Base-by-base conservation (phyloP, 1,140 invertebrate species). In the Zaprionus davidi region DNA sequence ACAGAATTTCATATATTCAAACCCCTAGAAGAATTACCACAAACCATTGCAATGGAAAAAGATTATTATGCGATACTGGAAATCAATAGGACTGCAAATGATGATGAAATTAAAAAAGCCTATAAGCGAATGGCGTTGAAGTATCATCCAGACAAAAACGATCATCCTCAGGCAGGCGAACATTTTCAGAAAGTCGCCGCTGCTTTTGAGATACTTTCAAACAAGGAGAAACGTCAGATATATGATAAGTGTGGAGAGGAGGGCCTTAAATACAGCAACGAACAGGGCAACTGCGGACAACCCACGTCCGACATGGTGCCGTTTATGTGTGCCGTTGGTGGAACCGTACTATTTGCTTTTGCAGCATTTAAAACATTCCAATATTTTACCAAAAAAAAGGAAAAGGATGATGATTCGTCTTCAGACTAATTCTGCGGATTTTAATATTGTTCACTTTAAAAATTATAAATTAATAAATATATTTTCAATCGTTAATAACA, bases 111-210 rank as follows among this genome's bases (percentile, higher is more conserved):
- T 1, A 82, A 63, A 41, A 82, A 74, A 55, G 83, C 72, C 2
- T 86, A 88, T 58, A 76, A 73, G 5, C 80, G 67, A 46, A 87
- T 88, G 83, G 83, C 83, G 4, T 70, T 86, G 1, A 76, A 67
- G 15, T 86, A 86, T 26, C 83, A 86, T 68, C 83, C 83, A 2
- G 83, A 86, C 41, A 86, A 86, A 44, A 86, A 86, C 15, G 81
- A 88, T 24, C 80, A 88, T 46, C 83, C 83, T 2, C 63, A 86
- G 34, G 83, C 83, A 13, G 84, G 71, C 28, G 77, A 74, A 41
- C 64, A 71, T 9, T 86, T 86, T 38, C 74, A 83, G 36, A 63
- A 86, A 26, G 41, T 86, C n/a, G 84, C 51, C 1, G 80, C 67
- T 41, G 83, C 83, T 7, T 86, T 83, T 17, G 84, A 86, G 31